A percentile compares a stretch with the other conserved stretches of the same genome.
Evolutionary conservation across 2,113 vertebrate species (phyloP).

Genomic region (Natator depressus): DNA sequence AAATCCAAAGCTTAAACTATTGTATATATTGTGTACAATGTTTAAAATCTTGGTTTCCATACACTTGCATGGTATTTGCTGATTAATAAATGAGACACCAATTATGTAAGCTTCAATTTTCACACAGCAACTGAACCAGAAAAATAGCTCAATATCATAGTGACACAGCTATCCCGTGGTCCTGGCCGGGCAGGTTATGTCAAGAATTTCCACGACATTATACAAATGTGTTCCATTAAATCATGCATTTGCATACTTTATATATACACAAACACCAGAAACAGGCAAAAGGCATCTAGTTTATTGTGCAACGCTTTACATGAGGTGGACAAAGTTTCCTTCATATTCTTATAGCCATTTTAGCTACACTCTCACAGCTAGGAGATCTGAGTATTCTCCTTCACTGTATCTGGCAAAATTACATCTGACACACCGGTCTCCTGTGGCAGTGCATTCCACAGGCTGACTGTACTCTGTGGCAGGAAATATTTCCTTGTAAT

Average conservation of each 20-base stretch:
- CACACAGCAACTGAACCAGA: background rate
- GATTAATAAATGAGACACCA: background rate
- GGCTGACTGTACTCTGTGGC: background rate
- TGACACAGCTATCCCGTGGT: background rate
- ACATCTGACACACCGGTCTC: background rate
- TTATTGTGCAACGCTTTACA: background rate
- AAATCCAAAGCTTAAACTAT: background rate
- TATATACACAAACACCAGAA: background rate
- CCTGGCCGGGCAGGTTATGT: background rate
- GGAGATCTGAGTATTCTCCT: background rate
- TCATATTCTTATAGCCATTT: background rate
- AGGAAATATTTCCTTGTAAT: background rate
- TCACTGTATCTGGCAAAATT: background rate
- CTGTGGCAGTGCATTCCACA: accelerated
- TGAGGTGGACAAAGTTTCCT: background rate
- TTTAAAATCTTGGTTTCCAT: background rate
- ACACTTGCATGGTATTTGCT: background rate
- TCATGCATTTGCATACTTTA: background rate
- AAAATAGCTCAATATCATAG: background rate
- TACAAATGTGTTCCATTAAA: background rate
- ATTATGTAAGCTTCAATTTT: background rate
- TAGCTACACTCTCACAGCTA: background rate
- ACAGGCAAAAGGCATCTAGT: background rate
- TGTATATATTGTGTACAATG: background rate
- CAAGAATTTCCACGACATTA: background rate